Base-by-base conservation (phyloP, 1,140 invertebrate species). In the Conus ventricosus region DNA sequence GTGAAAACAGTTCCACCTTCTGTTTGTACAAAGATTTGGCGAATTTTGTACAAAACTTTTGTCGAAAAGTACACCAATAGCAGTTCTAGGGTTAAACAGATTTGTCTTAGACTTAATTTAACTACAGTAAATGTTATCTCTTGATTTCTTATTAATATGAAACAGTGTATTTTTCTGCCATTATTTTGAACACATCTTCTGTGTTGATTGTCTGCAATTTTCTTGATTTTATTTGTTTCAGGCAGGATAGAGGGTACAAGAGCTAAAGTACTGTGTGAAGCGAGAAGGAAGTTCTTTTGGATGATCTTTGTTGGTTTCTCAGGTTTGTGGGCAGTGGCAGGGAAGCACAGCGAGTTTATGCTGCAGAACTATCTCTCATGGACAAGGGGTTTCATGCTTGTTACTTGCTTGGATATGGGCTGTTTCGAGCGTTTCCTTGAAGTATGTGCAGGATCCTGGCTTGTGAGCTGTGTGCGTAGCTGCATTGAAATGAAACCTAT, bases 361-460 rank as follows among this genome's bases (percentile, higher is more conserved):
- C n/a, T 86, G 15, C 20, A 76, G 8, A 23, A 81, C 17, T 80
- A 67, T 27, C 53, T 57, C 82, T 51, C 54, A 63, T 84, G n/a
- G 39, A 85, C 17, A 67, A 23, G 11, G 89, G 84, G 6, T 86
- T 63, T 8, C 87, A 87, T 17, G 57, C 87, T n/a, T 25, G 55
- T 15, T 51, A 88, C 82, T 5, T 75, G 53, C 27, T 63, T 89
- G 57, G 90, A 89, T 1, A 90, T 51, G 90, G 85, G 75, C 81
- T 91, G 8, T 91, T 91, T 55, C 84, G 88, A 54, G 81, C 90
- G 89, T 0, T 90, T 89, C 7, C 76, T 89, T 2, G 84, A 86
- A n/a, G 80, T 91, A 23, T 76, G 78, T 63, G 90, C 89, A 87
- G 55, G 88, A 90, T 20, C 1, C 5, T 86, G 53, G 82, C 88